Evolutionary conservation across 2,113 vertebrate species (phyloP).

Genomic region (Sclerurus mexicanus): DNA sequence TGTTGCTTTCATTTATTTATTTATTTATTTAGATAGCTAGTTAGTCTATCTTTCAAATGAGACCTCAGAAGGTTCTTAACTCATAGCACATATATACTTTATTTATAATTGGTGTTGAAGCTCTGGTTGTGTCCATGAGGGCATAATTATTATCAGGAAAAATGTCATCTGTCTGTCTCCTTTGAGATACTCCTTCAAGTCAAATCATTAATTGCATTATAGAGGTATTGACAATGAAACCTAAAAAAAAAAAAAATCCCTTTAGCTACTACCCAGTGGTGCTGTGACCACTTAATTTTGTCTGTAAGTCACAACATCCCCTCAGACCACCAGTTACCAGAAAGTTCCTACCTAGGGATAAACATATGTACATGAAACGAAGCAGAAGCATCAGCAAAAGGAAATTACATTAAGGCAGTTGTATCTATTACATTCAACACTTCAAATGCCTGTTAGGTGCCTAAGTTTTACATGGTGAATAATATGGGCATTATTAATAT

Average conservation of each 20-base stretch:
- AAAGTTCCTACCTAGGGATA: background rate
- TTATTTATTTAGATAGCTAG: background rate
- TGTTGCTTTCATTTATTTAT: background rate
- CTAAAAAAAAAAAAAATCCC: background rate
- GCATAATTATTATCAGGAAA: background rate
- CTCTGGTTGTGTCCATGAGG: background rate
- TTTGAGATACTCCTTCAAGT: background rate
- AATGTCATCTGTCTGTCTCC: background rate
- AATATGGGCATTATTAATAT: background rate
- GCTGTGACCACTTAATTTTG: background rate
- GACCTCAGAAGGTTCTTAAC: background rate
- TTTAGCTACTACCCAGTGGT: background rate
- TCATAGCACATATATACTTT: background rate
- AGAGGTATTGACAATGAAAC: background rate
- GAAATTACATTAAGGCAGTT: background rate
- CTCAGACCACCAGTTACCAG: background rate
- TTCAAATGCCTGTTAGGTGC: background rate
- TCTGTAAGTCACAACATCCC: background rate
- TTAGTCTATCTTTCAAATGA: background rate
- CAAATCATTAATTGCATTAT: background rate
- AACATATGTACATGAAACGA: background rate
- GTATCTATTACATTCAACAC: background rate
- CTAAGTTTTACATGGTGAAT: background rate
- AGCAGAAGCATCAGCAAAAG: background rate
- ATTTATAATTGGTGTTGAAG: background rate